These are phyloP conservation scores for Parasteatoda tepidariorum DNA, from an alignment of 1,140 invertebrate species.

Conservation along the genomic window DNA sequence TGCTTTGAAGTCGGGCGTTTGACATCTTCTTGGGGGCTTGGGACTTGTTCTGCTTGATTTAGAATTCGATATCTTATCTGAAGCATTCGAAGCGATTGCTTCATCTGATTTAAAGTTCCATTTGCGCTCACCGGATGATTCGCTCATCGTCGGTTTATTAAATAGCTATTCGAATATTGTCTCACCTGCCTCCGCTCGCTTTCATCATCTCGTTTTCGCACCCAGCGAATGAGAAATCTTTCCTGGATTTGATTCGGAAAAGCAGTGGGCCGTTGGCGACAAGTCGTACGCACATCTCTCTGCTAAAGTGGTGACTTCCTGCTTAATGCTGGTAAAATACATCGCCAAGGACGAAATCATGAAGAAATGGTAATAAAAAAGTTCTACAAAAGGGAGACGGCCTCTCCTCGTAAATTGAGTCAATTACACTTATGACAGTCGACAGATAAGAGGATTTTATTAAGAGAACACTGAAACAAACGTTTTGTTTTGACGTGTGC, in stretches of 20 bases:
- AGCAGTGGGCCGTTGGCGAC: background rate
- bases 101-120: background rate
- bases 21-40: background rate
- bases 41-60: background rate
- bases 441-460: background rate
- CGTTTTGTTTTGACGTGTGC: background rate
- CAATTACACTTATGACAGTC: background rate
- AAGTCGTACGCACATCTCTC: background rate
- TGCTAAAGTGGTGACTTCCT: conserved; percentile 33
- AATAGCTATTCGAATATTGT: background rate
- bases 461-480: background rate
- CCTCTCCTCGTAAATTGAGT: conserved; percentile 21
- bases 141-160: background rate
- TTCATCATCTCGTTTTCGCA: background rate
- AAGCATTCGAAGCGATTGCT: too few relatives aligned
- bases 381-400: background rate
- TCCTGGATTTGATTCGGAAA: background rate
- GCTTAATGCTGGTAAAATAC: background rate
- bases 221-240: background rate
- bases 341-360: conserved; percentile 14
- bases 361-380: background rate
- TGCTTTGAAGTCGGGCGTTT: background rate
- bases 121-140: conserved; percentile 23
- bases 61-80: background rate
- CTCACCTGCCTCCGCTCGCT: background rate